Conservation (phyloP, 2,888 invertebrate genomes). For the Orchesella flavescens region DNA sequence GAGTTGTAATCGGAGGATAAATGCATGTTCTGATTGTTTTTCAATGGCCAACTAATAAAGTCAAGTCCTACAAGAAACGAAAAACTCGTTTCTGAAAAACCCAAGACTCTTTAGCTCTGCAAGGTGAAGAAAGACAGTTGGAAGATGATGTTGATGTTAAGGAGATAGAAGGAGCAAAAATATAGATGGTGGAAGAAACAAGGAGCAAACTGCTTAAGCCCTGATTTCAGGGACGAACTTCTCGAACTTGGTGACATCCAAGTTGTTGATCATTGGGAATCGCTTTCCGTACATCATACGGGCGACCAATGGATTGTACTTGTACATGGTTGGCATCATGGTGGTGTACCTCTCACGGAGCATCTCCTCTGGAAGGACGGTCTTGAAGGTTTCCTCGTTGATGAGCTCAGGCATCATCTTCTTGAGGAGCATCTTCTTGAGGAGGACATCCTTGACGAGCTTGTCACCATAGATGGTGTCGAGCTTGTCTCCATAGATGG, state of each 20-base stretch:
- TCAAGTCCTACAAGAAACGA: neutral
- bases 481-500: slow-evolving; percentile 4
- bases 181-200: neutral
- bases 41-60: neutral
- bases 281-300: slow-evolving; percentile 33
- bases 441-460: neutral
- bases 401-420: slow-evolving; percentile 11
- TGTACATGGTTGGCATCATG: too few relatives aligned
- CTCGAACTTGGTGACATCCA: neutral
- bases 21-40: slow-evolving; percentile 15
- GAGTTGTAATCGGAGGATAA: neutral
- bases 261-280: slow-evolving; percentile 6
- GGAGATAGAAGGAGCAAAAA: neutral
- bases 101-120: neutral
- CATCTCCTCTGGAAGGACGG: slow-evolving; percentile 8
- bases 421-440: slow-evolving; percentile 31
- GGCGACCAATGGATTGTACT: slow-evolving; percentile 29
- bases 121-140: neutral
- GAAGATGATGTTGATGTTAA: too few relatives aligned
- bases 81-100: neutral
- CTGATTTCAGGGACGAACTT: slow-evolving; percentile 27
- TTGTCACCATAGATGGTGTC: slow-evolving; percentile 31
- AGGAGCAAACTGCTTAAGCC: slow-evolving; percentile 18
- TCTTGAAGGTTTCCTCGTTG: slow-evolving; percentile 11
- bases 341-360: too few relatives aligned